Base-by-base conservation (phyloP, 37 sponge, comb jelly and placozoan species). In the Haliclona indistincta region DNA sequence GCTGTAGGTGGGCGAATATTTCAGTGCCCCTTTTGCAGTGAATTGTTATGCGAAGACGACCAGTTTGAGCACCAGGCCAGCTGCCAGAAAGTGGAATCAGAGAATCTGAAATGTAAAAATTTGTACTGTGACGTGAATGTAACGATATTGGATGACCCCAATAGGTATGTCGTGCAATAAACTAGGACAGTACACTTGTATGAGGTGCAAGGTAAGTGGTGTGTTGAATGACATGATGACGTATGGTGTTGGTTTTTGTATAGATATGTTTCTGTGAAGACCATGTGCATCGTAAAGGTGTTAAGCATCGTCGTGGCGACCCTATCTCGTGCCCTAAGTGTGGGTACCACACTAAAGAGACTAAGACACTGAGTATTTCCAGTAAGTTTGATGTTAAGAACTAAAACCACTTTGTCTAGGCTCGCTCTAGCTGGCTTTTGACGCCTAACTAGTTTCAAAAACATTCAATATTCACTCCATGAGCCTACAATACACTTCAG, bases 1-100 rank as follows among this genome's bases (percentile, higher is more conserved):
- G 34, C 60, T 40, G n/a, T 44, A 86, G 91, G 97, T 49, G 99
- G 99, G 17, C 71, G 99, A 32, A 38, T 95, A 40, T 99, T 99
- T 73, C 85, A 54, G 26, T 99, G 99, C 58, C 80, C 94, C 19
- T 99, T 80, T 63, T 99, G 99, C 75, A 81, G 81, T 40, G 77
- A 41, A 34, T 84, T 78, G 38, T 40, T 99, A 40, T 99, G 99
- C 71, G 99, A 99, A 78, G 99, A 99, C 67, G 99, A 99, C 60
- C 99, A 99, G 87, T 96, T 99, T 88, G 99, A 99, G 63, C 99
- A 99, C 67, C 99, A 99, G 62, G 96, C 99, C 58, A 93, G 91
- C 76, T 99, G 99, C 54, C 99, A 99, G 82, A 90, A 82, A 54
- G 43, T 99, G 20, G 94, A 93, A 15, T 63, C 86, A 43, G 96